Base-by-base conservation (phyloP, 2,888 invertebrate species). In the Uropetala carovei region DNA sequence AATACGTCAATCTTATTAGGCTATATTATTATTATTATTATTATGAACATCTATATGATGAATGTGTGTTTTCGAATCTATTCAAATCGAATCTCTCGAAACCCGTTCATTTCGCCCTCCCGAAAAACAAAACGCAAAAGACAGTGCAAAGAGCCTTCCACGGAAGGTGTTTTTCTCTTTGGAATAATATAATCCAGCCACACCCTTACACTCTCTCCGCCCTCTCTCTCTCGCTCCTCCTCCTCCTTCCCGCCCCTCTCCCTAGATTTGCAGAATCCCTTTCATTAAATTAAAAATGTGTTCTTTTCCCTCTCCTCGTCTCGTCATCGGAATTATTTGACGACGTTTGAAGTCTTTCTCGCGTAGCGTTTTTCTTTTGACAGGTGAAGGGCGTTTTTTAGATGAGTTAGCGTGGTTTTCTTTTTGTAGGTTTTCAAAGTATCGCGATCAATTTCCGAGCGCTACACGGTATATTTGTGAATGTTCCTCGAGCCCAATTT, bases 311-410 rank as follows among this genome's bases (percentile, higher is more conserved):
- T 75, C 27, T 27, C 22, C 75, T 43, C 43, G 43, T 43, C 64
- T 64, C n/a, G 14, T 14, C 75, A 75, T 75, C 75, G 22, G 22
- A 75, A 75, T 75, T 75, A 22, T 75, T 75, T 22, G 22, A 75
- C 22, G 75, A 75, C 75, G 75, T 75, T 75, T 75, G 75, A 75
- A 75, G 22, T 75, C 75, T 75, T n/a, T 68, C 22, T n/a, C 10
- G 10, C 22, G 22, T n/a, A n/a, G 10, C 18, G 7, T 16, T 64
- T 64, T 27, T 14, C 27, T 27, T 75, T 75, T 75, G 75, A 75
- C 75, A 75, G 27, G 75, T 27, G 75, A 0, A 75, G 75, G 22
- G 10, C n/a, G 75, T 27, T 75, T 75, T n/a, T 27, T 27, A 22
- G 18, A 75, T 13, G 75, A 75, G 22, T 75, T 75, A 22, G 27